phyloP scores from a whole-genome alignment of 1,140 invertebrate species.

The Pantala flavescens region DNA sequence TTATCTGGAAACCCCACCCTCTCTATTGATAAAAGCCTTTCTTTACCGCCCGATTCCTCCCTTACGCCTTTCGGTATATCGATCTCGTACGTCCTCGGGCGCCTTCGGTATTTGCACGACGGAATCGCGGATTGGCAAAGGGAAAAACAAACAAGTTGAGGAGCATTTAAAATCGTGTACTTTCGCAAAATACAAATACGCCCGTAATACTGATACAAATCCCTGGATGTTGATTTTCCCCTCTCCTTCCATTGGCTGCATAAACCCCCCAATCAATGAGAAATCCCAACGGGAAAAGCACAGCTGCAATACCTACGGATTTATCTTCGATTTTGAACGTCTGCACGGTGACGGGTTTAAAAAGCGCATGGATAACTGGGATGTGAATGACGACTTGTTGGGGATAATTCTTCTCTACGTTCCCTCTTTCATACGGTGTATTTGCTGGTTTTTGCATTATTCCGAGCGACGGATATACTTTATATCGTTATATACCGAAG shows the following conservation, averaged over 20 bases:
- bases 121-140: neutral
- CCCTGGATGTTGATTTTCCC: neutral
- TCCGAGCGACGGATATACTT: too few relatives aligned
- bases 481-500: too few relatives aligned
- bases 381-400: too few relatives aligned
- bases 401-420: too few relatives aligned
- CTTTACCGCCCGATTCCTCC: neutral
- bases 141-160: neutral
- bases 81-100: neutral
- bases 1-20: neutral
- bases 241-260: neutral
- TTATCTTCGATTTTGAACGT: too few relatives aligned
- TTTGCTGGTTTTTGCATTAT: too few relatives aligned
- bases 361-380: too few relatives aligned
- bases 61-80: neutral
- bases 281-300: neutral
- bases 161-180: conserved; percentile 1
- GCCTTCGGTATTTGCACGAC: neutral
- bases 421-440: too few relatives aligned
- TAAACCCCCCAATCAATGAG: neutral
- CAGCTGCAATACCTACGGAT: neutral
- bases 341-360: too few relatives aligned
- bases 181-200: conserved; percentile 10
- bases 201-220: conserved; percentile 1
- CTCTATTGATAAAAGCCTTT: neutral